Percentiles rank a stretch among this genome's conserved stretches.
phyloP scores from a whole-genome alignment of 30 jellyfish, hydroid and myxozoan species.

The Cassiopea xamachana region DNA sequence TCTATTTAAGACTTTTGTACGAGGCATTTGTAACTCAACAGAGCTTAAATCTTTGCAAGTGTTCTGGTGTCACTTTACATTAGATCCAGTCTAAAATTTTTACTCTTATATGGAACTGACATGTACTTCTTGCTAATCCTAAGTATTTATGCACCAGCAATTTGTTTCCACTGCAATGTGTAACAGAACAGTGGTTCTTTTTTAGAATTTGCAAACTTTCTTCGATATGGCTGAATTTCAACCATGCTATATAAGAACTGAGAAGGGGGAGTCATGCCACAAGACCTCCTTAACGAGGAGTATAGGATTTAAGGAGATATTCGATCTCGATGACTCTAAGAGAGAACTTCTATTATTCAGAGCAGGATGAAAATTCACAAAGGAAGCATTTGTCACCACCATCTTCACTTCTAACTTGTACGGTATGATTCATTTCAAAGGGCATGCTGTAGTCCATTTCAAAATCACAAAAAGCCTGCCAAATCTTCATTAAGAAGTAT shows the following conservation, averaged over 20 bases:
- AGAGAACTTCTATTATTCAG: neutral
- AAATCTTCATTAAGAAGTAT: neutral
- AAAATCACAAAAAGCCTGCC: neutral
- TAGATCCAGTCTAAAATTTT: too few relatives aligned
- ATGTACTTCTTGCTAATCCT: neutral
- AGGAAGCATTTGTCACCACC: slow-evolving; percentile 16
- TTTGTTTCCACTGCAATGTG: neutral
- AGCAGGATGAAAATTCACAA: neutral
- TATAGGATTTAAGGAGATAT: neutral
- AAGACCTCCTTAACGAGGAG: neutral
- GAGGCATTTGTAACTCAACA: slow-evolving; percentile 9
- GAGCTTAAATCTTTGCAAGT: neutral
- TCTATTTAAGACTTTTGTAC: neutral
- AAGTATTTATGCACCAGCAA: neutral
- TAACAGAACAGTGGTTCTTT: neutral
- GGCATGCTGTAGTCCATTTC: neutral
- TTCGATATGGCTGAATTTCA: neutral
- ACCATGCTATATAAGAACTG: slow-evolving; percentile 6
- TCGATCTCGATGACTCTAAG: neutral
- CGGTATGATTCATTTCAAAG: slow-evolving; percentile 6
- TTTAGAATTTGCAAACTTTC: neutral
- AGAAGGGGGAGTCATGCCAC: neutral
- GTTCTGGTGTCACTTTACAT: too few relatives aligned
- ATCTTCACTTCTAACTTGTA: neutral
- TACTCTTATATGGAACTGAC: too few relatives aligned